Base-by-base conservation (phyloP, 92 coral and sea anemone species). In the Zoanthus solanderi region DNA sequence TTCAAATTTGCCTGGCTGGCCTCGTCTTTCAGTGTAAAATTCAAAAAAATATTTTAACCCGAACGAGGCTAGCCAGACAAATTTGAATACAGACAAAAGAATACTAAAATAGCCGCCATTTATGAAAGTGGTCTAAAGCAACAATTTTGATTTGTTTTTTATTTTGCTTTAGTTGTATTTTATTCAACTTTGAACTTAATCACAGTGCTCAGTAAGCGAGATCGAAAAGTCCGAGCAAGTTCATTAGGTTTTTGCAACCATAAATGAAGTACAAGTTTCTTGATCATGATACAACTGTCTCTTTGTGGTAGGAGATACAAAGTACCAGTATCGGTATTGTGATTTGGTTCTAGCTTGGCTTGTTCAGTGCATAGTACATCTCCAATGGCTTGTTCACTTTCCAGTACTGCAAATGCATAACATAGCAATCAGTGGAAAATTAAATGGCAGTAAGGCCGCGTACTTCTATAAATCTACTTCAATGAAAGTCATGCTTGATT, bases 361-460 rank as follows among this genome's bases (percentile, higher is more conserved):
- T 80, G 80, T 90, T 85, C 52, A 90, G 90, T 9, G 99, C 98
- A 69, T 97, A 97, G 93, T 93, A 97, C 99, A 97, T 97, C 89
- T 97, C 99, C 66, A 97, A 78, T 6, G 99, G 99, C 81, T 97
- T 97, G 88, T 97, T 97, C 8, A 97, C 99, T 87, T 97, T 95
- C 99, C 99, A 97, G 85, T 97, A 97, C 99, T 97, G 56, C 65
- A 69, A 78, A 46, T 42, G 74, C 23, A 30, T 1, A 29, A 10
- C 4, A 30, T 30, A 9, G n/a, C 46, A 53, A 16, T 77, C 9
- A 77, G 42, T 42, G n/a, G n/a, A 63, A 28, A 63, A 63, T 63
- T 28, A 16, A 63, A 42, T 44, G 34, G 63, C 60, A 77, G 72
- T 13, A 61, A 74, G 16, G 46, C 18, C 23, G 15, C 46, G 8